A percentile compares a stretch with the other conserved stretches of the same genome.
Conservation (phyloP, 2,888 invertebrate genomes). For the Dione vanillae region DNA sequence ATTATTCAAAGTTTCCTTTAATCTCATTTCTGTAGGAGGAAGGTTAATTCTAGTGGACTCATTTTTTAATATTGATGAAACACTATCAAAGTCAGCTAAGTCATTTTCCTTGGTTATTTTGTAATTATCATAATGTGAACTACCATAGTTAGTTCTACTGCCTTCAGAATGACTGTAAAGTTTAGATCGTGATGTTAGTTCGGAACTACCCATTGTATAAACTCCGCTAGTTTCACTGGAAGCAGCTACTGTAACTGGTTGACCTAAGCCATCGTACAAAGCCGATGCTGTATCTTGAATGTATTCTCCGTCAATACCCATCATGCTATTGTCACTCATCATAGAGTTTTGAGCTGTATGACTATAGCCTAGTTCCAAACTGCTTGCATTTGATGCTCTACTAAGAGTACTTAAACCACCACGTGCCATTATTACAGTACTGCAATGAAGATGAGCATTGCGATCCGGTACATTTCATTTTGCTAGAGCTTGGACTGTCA, state of each 20-base stretch:
- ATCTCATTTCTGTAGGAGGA: constrained; percentile 57
- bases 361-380: constrained; percentile 92
- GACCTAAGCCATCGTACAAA: constrained; percentile 80
- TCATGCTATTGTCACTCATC: constrained; percentile 88
- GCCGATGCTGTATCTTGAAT: constrained; percentile 84
- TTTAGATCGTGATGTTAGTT: constrained; percentile 85
- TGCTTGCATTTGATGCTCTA: constrained; percentile 90
- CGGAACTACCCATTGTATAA: constrained; percentile 90
- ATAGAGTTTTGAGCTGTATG: constrained; percentile 94
- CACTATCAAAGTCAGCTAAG: constrained; percentile 79
- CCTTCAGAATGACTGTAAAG: constrained; percentile 79
- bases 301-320: constrained; percentile 87
- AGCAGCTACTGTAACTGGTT: constrained; percentile 85
- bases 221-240: constrained; percentile 94
- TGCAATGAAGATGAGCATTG: constrained; percentile 94
- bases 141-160: constrained; percentile 75
- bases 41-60: constrained; percentile 77
- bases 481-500: constrained; percentile 84
- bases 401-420: constrained; percentile 81
- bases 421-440: constrained; percentile 91
- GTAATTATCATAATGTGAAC: constrained; percentile 84
- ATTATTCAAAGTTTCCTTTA: constrained; percentile 59
- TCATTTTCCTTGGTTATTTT: constrained; percentile 81
- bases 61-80: constrained; percentile 78
- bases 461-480: constrained; percentile 88